phyloP scores from a whole-genome alignment of 1,140 invertebrate species.

The Macrosteles quadrilineatus region DNA sequence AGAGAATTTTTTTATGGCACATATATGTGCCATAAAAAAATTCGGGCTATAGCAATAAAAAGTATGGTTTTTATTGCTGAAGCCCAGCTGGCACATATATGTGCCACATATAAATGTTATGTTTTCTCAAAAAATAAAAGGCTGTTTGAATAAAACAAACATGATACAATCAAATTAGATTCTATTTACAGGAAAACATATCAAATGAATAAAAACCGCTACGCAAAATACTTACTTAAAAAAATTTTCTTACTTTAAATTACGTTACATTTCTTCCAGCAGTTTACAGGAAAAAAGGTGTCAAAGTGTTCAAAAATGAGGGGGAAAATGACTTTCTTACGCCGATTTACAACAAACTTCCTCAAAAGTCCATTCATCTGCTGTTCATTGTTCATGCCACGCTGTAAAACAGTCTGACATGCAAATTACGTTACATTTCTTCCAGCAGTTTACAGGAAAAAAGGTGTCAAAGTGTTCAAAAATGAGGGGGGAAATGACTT shows the following conservation, averaged over 20 bases:
- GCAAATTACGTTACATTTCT: no score
- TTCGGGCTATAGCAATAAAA: constrained; percentile 1
- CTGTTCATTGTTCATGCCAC: no score
- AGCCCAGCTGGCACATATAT: constrained; percentile 12
- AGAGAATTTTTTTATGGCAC: neutral
- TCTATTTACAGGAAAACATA: neutral
- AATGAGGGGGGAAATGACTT: neutral
- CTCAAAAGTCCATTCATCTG: no score
- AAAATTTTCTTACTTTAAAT: no score
- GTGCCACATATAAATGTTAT: constrained; percentile 4
- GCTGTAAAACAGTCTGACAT: no score
- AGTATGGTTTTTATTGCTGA: neutral
- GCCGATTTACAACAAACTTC: no score
- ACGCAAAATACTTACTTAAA: no score
- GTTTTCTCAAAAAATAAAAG: neutral
- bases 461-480: neutral
- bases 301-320: no score
- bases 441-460: no score
- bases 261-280: no score
- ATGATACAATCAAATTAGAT: constrained; percentile 5
- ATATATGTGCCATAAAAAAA: neutral
- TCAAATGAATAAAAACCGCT: neutral
- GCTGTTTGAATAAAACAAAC: constrained; percentile 14
- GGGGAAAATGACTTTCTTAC: no score
- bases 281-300: no score